phyloP scores from a whole-genome alignment of 2,113 vertebrate genomes.

The Microcebus murinus region DNA sequence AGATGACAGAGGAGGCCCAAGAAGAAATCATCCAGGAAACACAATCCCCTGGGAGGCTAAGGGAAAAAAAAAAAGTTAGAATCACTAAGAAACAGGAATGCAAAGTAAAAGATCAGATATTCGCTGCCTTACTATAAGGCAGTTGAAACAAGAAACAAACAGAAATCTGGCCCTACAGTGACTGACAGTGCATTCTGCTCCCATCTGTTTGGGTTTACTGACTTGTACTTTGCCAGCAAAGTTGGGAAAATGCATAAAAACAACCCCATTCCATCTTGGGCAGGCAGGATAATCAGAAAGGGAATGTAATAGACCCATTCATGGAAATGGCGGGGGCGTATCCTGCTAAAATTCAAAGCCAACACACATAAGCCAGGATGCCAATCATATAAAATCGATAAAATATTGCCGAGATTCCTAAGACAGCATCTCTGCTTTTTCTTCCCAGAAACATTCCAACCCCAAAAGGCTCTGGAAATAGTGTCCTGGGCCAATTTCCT shows the following conservation, averaged over 20 bases:
- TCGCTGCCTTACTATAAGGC: neutral
- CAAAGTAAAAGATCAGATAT: neutral
- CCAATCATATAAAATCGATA: neutral
- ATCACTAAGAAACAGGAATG: neutral
- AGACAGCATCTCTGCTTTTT: neutral
- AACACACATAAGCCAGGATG: neutral
- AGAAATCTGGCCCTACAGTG: neutral
- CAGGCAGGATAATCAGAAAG: neutral
- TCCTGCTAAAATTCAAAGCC: constrained; percentile 48
- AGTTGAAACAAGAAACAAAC: neutral
- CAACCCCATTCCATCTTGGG: neutral
- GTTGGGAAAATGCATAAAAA: constrained; percentile 26
- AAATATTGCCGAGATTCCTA: constrained; percentile 29
- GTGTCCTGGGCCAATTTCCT: constrained; percentile 23
- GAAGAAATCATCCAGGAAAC: neutral
- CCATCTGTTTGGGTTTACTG: constrained; percentile 55
- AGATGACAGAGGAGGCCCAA: neutral
- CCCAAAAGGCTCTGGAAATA: constrained; percentile 3
- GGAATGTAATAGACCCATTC: constrained; percentile 7
- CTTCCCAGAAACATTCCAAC: neutral
- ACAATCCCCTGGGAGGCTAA: neutral
- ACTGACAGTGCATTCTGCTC: neutral
- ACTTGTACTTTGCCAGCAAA: constrained; percentile 41
- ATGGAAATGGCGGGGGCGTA: neutral
- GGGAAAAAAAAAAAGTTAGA: neutral